These are phyloP conservation scores for Hoplostethus mediterraneus DNA, from an alignment of 2,797 vertebrate species.

Conservation along the genomic window DNA sequence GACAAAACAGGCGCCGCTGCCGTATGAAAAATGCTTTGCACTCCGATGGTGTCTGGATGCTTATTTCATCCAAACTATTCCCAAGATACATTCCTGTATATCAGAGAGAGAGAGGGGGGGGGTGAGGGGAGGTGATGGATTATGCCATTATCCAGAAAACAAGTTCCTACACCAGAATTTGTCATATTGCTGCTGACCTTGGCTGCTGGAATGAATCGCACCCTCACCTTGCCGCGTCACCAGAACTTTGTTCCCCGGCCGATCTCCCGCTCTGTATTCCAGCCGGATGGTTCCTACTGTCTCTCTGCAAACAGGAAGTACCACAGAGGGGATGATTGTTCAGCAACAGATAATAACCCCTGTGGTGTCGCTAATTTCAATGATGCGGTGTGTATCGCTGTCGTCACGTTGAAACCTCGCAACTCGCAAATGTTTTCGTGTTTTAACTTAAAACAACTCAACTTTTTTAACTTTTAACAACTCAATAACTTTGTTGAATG, in stretches of 20 bases:
- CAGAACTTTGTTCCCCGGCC: conserved; percentile 8
- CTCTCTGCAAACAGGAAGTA: neutral
- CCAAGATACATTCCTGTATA: conserved; percentile 27
- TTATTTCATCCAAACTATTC: conserved; percentile 46
- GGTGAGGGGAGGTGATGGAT: conserved; percentile 66
- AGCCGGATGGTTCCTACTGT: neutral
- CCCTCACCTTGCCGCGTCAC: conserved; percentile 16
- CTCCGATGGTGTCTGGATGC: conserved; percentile 20
- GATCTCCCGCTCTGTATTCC: conserved; percentile 13
- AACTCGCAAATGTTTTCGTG: no score
- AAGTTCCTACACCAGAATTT: conserved; percentile 51
- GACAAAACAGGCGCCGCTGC: neutral
- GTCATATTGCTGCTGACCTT: conserved; percentile 56
- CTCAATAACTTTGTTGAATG: neutral
- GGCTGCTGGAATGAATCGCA: conserved; percentile 52
- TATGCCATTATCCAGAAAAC: conserved; percentile 58
- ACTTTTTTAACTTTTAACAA: no score
- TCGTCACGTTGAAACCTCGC: no score
- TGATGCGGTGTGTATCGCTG: neutral
- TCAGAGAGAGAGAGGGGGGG: conserved; percentile 35
- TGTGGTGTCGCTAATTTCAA: conserved; percentile 10
- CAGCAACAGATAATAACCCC: neutral
- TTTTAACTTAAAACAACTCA: no score
- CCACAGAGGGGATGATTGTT: neutral
- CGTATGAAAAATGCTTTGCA: conserved; percentile 9